phyloP scores from a whole-genome alignment of 2,797 vertebrate genomes.

The Phataginus tricuspis region DNA sequence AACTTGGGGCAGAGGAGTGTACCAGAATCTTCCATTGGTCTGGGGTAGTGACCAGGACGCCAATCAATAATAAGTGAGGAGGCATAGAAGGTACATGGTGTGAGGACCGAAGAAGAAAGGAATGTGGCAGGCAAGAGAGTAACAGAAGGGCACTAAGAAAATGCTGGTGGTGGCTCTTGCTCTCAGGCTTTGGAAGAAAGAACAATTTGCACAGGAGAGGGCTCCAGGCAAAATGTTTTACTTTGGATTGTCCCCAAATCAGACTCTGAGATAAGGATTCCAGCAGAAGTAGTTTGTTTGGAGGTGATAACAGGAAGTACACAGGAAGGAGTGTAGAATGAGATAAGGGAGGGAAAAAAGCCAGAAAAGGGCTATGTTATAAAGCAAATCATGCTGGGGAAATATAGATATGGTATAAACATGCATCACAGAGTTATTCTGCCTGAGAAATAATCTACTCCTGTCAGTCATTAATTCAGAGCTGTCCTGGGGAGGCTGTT shows the following conservation, averaged over 20 bases:
- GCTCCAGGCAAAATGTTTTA: background rate
- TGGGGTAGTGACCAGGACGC: background rate
- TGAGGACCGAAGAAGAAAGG: background rate
- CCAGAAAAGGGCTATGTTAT: background rate
- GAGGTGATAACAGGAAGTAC: background rate
- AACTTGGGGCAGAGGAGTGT: background rate
- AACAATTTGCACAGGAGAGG: background rate
- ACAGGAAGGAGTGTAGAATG: background rate
- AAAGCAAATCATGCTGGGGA: background rate
- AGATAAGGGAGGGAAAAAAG: background rate
- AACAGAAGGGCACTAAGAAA: background rate
- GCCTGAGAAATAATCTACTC: background rate
- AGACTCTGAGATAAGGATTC: slow-evolving; percentile 12
- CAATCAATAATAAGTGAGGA: background rate
- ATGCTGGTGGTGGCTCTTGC: background rate
- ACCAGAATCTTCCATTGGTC: slow-evolving; percentile 14
- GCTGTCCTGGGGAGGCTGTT: background rate
- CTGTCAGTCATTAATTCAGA: slow-evolving; percentile 29
- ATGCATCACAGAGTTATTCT: background rate
- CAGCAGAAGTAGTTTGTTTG: background rate
- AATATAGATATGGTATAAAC: background rate
- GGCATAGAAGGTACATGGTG: background rate
- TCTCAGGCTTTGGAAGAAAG: background rate
- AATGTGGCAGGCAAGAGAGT: background rate
- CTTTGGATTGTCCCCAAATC: background rate